Evolutionary conservation across 2,888 invertebrate genomes (phyloP).

Genomic region (Oasisia sp.): DNA sequence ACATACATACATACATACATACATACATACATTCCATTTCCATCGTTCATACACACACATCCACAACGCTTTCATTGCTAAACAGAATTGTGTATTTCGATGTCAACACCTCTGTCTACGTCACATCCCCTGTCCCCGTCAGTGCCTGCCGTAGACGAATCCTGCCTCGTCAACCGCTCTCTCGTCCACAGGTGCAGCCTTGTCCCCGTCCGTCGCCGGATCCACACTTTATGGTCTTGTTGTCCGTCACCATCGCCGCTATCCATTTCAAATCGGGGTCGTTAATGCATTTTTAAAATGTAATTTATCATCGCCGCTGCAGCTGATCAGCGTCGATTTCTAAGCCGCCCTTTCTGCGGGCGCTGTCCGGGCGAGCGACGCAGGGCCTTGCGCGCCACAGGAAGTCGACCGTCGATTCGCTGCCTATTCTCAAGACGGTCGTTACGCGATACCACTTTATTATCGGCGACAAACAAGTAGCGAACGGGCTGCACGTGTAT

Average conservation of each 20-base stretch:
- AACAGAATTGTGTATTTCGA: too few species aligned
- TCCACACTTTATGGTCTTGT: conserved; percentile 17
- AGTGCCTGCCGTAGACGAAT: background rate
- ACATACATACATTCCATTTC: too few species aligned
- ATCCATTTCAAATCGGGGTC: conserved; percentile 17
- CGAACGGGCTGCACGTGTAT: background rate
- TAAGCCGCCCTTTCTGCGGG: conserved; percentile 17
- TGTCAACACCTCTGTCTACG: too few species aligned
- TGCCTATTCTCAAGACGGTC: conserved; percentile 17
- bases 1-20: too few species aligned
- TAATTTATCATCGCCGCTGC: background rate
- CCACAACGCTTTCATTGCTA: too few species aligned
- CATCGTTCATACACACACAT: too few species aligned
- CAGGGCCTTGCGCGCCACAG: background rate
- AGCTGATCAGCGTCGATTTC: conserved; percentile 4
- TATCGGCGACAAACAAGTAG: background rate
- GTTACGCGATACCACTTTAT: background rate
- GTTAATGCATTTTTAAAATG: conserved; percentile 17
- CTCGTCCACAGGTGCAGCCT: background rate
- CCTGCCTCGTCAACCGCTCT: background rate
- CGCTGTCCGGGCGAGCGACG: background rate
- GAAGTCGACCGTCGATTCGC: conserved; percentile 10
- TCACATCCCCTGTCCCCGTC: background rate
- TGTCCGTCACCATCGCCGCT: background rate
- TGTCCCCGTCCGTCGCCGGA: background rate